Conservation (phyloP, 2,113 vertebrate species). For the Orycteropus afer region DNA sequence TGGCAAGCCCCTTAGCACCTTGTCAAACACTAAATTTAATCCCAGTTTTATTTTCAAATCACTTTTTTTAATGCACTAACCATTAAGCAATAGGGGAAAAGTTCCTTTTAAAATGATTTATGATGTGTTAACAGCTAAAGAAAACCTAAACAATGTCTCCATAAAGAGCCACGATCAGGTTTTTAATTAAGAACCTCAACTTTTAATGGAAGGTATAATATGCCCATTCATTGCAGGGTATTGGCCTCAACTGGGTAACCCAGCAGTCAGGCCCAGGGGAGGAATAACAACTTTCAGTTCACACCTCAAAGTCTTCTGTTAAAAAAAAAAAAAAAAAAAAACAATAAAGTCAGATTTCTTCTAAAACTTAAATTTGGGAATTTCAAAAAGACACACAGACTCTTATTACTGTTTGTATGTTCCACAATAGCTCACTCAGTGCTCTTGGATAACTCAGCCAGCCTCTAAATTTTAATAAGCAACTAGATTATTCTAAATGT, state of each 20-base stretch:
- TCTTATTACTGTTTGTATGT: neutral
- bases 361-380: neutral
- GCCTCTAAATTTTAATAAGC: slow-evolving; percentile 23
- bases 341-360: slow-evolving; percentile 70
- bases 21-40: slow-evolving; percentile 66
- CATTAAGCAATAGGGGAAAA: slow-evolving; percentile 50
- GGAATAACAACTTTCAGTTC: slow-evolving; percentile 25
- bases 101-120: slow-evolving; percentile 77
- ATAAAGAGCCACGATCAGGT: slow-evolving; percentile 75
- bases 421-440: slow-evolving; percentile 49
- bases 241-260: slow-evolving; percentile 12
- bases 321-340: slow-evolving; percentile 76
- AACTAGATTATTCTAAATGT: neutral
- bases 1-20: slow-evolving; percentile 69
- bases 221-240: slow-evolving; percentile 72
- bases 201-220: slow-evolving; percentile 78
- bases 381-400: slow-evolving; percentile 60
- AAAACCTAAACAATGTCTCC: slow-evolving; percentile 81
- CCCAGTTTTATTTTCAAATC: slow-evolving; percentile 63
- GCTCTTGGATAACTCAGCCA: slow-evolving; percentile 9
- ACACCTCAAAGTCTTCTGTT: slow-evolving; percentile 70
- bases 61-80: slow-evolving; percentile 63
- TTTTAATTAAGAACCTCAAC: slow-evolving; percentile 85
- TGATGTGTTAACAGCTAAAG: slow-evolving; percentile 81
- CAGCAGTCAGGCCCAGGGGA: slow-evolving; percentile 65